Percentiles rank a stretch among this genome's conserved stretches.
phyloP scores from a whole-genome alignment of 1,140 invertebrate species.

The Psilanteris sp. region DNA sequence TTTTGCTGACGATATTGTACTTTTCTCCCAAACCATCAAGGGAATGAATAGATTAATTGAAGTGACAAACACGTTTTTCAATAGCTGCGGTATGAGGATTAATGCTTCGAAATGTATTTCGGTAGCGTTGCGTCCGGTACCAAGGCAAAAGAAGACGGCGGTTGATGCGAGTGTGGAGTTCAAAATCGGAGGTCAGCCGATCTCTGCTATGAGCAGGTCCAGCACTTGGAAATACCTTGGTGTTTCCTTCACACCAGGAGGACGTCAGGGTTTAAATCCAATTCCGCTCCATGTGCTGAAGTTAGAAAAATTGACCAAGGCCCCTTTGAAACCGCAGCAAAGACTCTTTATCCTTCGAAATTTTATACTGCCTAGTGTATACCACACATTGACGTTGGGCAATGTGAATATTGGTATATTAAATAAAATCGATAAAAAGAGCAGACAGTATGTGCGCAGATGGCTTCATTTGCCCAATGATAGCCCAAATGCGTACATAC shows the following conservation, averaged over 20 bases:
- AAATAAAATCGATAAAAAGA: neutral
- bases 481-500: neutral
- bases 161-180: neutral
- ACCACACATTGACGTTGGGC: neutral
- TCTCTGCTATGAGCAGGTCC: neutral
- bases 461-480: neutral
- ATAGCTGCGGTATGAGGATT: neutral
- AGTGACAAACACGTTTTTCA: neutral
- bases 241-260: neutral
- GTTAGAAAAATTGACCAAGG: neutral
- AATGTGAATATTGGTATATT: neutral
- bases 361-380: neutral
- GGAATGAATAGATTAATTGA: no score
- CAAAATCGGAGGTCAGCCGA: neutral
- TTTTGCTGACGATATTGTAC: conserved; percentile 26
- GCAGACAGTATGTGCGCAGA: neutral
- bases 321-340: conserved; percentile 10
- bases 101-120: neutral
- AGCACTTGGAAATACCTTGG: conserved; percentile 1
- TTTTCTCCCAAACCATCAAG: no score
- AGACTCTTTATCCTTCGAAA: neutral
- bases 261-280: neutral
- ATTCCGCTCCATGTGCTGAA: neutral
- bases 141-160: neutral
- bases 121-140: neutral